Conservation (phyloP, 2,888 invertebrate species). For the Lasioglossum figueresi region DNA sequence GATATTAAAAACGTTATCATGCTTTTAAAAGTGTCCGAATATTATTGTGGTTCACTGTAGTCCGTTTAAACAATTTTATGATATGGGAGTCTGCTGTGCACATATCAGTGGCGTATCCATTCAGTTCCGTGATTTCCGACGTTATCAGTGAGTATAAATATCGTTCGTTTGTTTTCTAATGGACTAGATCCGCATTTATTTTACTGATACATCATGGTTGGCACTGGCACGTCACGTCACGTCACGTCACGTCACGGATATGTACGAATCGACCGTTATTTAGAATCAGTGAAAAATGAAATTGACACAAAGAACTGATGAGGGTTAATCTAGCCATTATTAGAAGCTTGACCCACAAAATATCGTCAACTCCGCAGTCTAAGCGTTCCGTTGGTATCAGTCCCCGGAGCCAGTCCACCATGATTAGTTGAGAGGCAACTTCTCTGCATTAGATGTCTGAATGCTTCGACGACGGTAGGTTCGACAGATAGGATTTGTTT, state of each 20-base stretch:
- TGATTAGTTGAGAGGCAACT: conserved; percentile 39
- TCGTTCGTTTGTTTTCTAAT: not conserved
- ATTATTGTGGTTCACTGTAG: no score
- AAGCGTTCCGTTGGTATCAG: not conserved
- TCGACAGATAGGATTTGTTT: not conserved
- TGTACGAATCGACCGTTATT: not conserved
- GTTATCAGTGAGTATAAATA: not conserved
- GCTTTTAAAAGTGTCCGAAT: no score
- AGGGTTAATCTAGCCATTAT: not conserved
- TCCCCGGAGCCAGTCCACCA: conserved; percentile 13
- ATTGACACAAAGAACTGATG: not conserved
- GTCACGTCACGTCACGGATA: not conserved
- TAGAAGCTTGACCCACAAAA: not conserved
- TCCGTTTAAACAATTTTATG: not conserved
- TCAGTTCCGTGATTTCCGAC: not conserved
- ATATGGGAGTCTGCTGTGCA: no score
- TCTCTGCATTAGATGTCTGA: conserved; percentile 52
- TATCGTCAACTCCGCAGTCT: not conserved
- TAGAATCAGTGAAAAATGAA: not conserved
- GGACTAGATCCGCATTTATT: not conserved
- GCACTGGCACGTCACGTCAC: not conserved
- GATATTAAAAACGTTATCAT: no score
- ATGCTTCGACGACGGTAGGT: conserved; percentile 21
- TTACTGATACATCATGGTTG: no score
- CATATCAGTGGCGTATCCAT: no score